phyloP scores from a whole-genome alignment of 2,888 invertebrate genomes.

The Disparrhopalites patrizii region DNA sequence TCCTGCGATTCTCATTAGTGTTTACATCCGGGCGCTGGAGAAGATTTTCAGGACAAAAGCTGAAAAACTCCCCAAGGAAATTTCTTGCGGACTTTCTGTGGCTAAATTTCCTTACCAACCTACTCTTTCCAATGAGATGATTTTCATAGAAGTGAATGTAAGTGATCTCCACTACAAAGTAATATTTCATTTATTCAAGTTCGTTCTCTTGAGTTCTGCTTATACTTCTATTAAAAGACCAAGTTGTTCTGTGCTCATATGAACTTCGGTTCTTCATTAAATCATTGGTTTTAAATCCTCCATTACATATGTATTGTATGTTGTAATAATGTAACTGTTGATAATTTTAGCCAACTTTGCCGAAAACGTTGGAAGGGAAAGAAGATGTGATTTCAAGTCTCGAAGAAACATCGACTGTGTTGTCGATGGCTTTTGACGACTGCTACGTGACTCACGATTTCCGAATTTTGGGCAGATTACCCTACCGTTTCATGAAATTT shows the following conservation, averaged over 20 bases:
- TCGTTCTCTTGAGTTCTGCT: no score
- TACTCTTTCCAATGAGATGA: slow-evolving; percentile 5
- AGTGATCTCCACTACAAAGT: no score
- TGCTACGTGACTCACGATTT: slow-evolving; percentile 9
- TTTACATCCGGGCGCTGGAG: not conserved
- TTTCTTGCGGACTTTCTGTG: slow-evolving; percentile 6
- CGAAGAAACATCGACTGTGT: not conserved
- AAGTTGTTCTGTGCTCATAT: no score
- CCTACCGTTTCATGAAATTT: not conserved
- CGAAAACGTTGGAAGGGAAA: not conserved
- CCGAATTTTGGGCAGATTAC: slow-evolving; percentile 12
- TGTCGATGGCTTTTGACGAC: slow-evolving; percentile 14
- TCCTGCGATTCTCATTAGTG: slow-evolving; percentile 10
- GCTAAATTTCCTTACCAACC: slow-evolving; percentile 15
- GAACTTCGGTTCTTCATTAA: no score
- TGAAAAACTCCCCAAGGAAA: not conserved
- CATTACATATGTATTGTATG: not conserved
- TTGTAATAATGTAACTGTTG: not conserved
- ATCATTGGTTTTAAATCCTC: not conserved
- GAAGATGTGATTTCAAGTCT: not conserved
- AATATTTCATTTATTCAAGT: no score
- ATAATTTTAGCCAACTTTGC: not conserved
- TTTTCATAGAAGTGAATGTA: slow-evolving; percentile 2
- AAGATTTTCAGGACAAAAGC: not conserved
- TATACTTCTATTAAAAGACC: no score